phyloP scores from a whole-genome alignment of 2,113 vertebrate species.

The Pterophyllum scalare region DNA sequence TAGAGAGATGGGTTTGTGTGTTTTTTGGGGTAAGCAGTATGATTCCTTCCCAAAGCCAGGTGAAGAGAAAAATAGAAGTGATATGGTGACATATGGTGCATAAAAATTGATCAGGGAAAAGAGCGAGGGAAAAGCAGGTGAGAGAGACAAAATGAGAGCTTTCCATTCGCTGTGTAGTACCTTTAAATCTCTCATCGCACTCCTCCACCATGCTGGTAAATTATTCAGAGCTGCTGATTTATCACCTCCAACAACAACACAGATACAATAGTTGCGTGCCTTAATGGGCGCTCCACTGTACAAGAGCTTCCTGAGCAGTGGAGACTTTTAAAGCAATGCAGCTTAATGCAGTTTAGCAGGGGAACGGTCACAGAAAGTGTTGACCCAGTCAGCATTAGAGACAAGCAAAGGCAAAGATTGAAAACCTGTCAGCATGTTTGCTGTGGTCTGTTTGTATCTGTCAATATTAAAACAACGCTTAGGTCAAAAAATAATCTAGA shows the following conservation, averaged over 20 bases:
- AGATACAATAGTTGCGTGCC: conserved; percentile 51
- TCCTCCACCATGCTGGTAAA: conserved; percentile 61
- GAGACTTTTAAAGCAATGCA: conserved; percentile 33
- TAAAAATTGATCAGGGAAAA: neutral
- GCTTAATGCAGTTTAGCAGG: conserved; percentile 34
- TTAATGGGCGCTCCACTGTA: conserved; percentile 53
- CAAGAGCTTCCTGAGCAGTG: conserved; percentile 31
- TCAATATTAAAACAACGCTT: neutral
- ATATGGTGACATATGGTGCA: conserved; percentile 17
- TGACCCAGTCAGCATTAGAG: neutral
- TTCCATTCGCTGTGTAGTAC: conserved; percentile 36
- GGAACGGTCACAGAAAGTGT: neutral
- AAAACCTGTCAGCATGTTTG: neutral
- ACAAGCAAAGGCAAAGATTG: neutral
- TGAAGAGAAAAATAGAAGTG: neutral
- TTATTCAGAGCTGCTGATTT: conserved; percentile 77
- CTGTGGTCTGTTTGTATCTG: neutral
- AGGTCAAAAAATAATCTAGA: neutral
- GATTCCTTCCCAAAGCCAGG: conserved; percentile 10
- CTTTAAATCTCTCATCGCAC: conserved; percentile 57
- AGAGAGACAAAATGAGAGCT: conserved; percentile 33
- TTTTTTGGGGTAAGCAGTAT: neutral
- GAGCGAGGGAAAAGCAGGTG: neutral
- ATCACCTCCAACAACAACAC: conserved; percentile 71
- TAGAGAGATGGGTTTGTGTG: neutral